A percentile compares a stretch with the other conserved stretches of the same genome.
These are phyloP conservation scores for Enteromius thamalakanensis DNA, from an alignment of 2,797 vertebrate species.

Conservation along the genomic window DNA sequence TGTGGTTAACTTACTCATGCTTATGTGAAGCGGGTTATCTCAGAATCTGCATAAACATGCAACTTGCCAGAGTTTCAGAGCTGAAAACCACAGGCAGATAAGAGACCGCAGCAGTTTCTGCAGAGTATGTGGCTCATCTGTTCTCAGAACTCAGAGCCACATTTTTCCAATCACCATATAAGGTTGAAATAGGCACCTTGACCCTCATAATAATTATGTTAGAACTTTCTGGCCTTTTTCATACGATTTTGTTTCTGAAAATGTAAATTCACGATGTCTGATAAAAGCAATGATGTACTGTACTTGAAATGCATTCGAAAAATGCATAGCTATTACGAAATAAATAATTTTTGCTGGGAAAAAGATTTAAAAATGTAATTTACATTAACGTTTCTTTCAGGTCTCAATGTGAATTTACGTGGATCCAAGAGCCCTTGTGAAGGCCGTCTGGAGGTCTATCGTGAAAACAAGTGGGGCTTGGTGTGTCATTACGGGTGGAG, in stretches of 20 bases:
- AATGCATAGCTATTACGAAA: not conserved
- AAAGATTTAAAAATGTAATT: not conserved
- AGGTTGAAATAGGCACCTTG: not conserved
- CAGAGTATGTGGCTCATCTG: constrained; percentile 36
- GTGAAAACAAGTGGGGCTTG: constrained; percentile 7
- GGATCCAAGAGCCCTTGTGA: constrained; percentile 52
- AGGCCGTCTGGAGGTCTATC: constrained; percentile 64
- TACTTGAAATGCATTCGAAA: not conserved
- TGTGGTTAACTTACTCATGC: constrained; percentile 50
- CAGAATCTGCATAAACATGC: constrained; percentile 47
- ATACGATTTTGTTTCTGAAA: not conserved
- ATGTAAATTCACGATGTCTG: not conserved
- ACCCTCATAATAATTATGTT: not conserved
- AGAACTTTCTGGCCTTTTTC: not conserved
- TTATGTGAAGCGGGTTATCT: constrained; percentile 43
- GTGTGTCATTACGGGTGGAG: constrained; percentile 60
- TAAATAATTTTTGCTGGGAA: not conserved
- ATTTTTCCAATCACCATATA: constrained; percentile 23
- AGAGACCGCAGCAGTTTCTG: constrained; percentile 32
- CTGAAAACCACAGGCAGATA: constrained; percentile 24
- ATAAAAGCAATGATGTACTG: not conserved
- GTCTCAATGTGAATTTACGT: constrained; percentile 49
- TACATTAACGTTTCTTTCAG: not conserved
- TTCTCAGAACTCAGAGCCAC: not conserved
- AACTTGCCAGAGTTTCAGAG: constrained; percentile 15